Percentiles rank a stretch among this genome's conserved stretches.
Evolutionary conservation across 2,113 vertebrate genomes (phyloP).

Genomic region (Platysteira castanea): DNA sequence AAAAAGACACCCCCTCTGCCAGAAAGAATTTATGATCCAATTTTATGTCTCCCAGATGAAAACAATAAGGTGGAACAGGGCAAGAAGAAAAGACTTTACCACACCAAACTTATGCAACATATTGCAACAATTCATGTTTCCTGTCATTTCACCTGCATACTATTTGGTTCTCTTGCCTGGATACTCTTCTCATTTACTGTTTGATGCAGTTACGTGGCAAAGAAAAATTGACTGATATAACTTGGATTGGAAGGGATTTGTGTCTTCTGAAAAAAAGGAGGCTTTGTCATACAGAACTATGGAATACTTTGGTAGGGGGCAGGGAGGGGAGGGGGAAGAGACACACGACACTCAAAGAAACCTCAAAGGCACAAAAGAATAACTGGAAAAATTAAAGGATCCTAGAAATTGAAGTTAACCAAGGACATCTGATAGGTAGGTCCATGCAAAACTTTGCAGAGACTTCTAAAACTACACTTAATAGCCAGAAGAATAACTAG

Average conservation of each 20-base stretch:
- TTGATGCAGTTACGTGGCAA: neutral
- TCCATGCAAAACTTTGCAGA: neutral
- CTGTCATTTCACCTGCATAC: neutral
- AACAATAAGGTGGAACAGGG: neutral
- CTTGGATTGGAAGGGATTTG: neutral
- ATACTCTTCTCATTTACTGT: neutral
- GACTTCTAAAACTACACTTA: neutral
- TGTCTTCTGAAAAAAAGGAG: neutral
- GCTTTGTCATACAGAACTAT: neutral
- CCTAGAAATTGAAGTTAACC: neutral
- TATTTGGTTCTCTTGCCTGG: neutral
- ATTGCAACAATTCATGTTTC: neutral
- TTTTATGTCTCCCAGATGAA: neutral
- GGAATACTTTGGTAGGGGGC: accelerated
- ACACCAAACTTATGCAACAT: neutral
- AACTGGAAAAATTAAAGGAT: neutral
- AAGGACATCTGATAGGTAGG: neutral
- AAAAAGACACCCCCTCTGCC: neutral
- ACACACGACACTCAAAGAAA: neutral
- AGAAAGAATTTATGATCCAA: neutral
- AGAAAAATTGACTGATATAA: neutral
- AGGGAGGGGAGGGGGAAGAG: accelerated
- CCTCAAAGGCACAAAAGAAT: neutral
- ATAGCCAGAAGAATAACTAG: neutral
- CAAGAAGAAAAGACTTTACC: neutral